Base-by-base conservation (phyloP, 2,113 vertebrate species). In the Tragulus kanchil region DNA sequence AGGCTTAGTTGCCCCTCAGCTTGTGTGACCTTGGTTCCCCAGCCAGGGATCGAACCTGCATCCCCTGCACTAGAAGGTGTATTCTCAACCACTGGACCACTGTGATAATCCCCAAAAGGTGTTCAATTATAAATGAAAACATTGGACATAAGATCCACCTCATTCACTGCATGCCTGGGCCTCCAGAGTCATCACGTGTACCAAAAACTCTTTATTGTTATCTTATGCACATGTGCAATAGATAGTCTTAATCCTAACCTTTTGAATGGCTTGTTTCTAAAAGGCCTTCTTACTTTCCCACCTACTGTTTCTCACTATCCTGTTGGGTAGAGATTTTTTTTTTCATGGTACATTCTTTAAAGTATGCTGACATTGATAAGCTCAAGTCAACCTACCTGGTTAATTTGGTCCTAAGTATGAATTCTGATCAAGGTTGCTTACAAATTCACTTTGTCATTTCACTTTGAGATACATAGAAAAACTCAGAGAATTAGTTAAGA, bases 321-420 rank as follows among this genome's bases (percentile, higher is more conserved):
- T n/a, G 8, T 58, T 71, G n/a, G 3, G 3, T 61, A 84, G 28
- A 79, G 6, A 1, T 69, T 77, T 77, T 71, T 48, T 88, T 71
- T 64, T 64, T 31, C 19, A 79, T 79, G 26, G 16, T 58, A 15
- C 17, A 58, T 7, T 36, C 26, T 31, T 96, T 75, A 52, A 75
- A 90, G 11, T 85, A 64, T 85, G n/a, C 45, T 52, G 62, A 59
- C 19, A 54, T 73, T 90, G 82, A 81, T 85, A 90, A 96, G 45
- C 13, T 93, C 11, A 65, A 5, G 16, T 81, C 36, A 69, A 78
- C 52, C 31, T 85, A 62, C 71, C 73, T 69, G 48, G 21, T 94
- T 88, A 90, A 91, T 62, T 90, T 96, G 64, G 5, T 36, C 45
- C 69, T 64, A 71, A 75, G 82, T 93, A 65, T 82, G 25, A 96